A percentile compares a stretch with the other conserved stretches of the same genome.
Evolutionary conservation across 2,888 invertebrate genomes (phyloP).

Genomic region (Harpalus rufipes): DNA sequence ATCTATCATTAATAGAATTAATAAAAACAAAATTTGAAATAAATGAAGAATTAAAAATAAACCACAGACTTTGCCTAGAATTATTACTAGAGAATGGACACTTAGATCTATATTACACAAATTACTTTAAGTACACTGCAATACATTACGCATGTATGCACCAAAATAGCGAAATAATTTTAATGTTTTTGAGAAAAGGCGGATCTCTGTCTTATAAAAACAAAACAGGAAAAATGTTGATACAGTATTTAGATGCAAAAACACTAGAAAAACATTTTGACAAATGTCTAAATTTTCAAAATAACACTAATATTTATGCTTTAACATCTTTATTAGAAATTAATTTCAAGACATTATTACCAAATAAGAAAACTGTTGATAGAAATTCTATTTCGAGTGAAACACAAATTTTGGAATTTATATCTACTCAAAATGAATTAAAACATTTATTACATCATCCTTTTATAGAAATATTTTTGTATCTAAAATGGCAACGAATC

Average conservation of each 20-base stretch:
- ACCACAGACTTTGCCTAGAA: slow-evolving; percentile 13
- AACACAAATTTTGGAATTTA: slow-evolving; percentile 32
- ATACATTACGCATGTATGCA: slow-evolving; percentile 29
- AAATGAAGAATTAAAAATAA: slow-evolving; percentile 18
- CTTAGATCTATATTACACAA: slow-evolving; percentile 7
- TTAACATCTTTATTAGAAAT: slow-evolving; percentile 5
- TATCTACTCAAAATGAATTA: slow-evolving; percentile 16
- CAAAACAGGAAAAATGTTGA: slow-evolving; percentile 26
- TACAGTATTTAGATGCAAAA: slow-evolving; percentile 12
- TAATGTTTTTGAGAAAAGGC: slow-evolving; percentile 26
- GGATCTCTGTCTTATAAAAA: slow-evolving; percentile 25
- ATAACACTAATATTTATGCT: neutral
- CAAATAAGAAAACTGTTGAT: neutral
- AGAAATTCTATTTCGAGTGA: neutral
- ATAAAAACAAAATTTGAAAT: slow-evolving; percentile 30
- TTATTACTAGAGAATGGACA: slow-evolving; percentile 23
- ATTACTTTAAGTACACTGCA: slow-evolving; percentile 8
- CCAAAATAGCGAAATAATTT: slow-evolving; percentile 33
- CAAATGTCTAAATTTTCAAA: slow-evolving; percentile 20
- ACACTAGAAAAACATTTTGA: slow-evolving; percentile 47
- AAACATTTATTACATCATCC: slow-evolving; percentile 42
- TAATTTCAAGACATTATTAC: slow-evolving; percentile 17
- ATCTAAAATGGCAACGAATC: slow-evolving; percentile 37
- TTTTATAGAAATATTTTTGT: slow-evolving; percentile 37
- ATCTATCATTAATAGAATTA: slow-evolving; percentile 16